Base-by-base conservation (phyloP, 1,140 invertebrate genomes). In the Argopecten irradians region DNA sequence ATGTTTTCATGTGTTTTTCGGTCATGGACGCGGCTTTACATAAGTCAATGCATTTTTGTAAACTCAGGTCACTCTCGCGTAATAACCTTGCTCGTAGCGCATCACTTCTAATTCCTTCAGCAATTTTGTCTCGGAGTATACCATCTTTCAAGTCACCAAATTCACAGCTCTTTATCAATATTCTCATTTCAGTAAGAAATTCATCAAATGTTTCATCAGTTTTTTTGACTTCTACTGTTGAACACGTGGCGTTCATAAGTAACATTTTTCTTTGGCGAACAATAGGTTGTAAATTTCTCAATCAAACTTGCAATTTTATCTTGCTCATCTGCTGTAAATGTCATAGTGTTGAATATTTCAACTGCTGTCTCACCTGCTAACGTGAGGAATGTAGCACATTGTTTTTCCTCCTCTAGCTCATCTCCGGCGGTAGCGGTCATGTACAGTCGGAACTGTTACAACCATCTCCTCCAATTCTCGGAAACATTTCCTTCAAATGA, bases 391-490 rank as follows among this genome's bases (percentile, higher is more conserved):
- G n/a, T n/a, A n/a, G 46, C 46, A 55, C 46, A 55, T 55, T n/a
- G 46, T n/a, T 14, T n/a, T n/a, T 55, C n/a, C 46, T n/a, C 46
- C 13, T 55, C 46, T 55, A 14, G 13, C 46, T 55, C 13, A n/a
- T 55, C 46, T n/a, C n/a, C n/a, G 13, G 13, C 46, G 46, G 46
- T 55, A 13, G 13, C 46, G 46, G 13, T 14, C 46, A n/a, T n/a
- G n/a, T n/a, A n/a, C n/a, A n/a, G n/a, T n/a, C n/a, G n/a, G n/a
- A n/a, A n/a, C n/a, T n/a, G n/a, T n/a, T n/a, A n/a, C n/a, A n/a
- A n/a, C n/a, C n/a, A n/a, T n/a, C n/a, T n/a, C n/a, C n/a, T n/a
- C 83, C 83, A 84, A 35, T 84, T 84, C 8, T 84, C 83, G 9
- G 83, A 32, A 5, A 84, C 83, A 35, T 84, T 35, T 84, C 32